Evolutionary conservation across 1,140 invertebrate species (phyloP).

Genomic region (Zaprionus kolodkinae): DNA sequence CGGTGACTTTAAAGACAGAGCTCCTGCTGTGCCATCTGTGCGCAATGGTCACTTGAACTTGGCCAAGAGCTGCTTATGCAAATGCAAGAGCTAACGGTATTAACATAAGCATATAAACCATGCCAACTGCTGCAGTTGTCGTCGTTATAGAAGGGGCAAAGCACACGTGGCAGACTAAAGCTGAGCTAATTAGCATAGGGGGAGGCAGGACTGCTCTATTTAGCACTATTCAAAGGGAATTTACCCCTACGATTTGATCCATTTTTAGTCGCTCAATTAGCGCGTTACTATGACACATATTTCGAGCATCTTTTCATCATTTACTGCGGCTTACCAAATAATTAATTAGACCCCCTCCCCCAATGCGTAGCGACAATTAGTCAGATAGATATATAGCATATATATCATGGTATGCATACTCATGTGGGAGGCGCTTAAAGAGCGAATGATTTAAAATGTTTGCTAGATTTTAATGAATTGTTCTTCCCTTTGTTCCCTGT

Average conservation of each 20-base stretch:
- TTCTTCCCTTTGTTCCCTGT: background rate
- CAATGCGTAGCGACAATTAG: conserved; percentile 42
- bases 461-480: conserved; percentile 40
- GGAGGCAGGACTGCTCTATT: background rate
- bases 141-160: background rate
- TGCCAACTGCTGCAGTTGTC: background rate
- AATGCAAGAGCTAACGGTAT: conserved; percentile 5
- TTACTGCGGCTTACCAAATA: background rate
- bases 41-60: background rate
- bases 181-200: background rate
- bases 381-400: conserved; percentile 11
- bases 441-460: conserved; percentile 31
- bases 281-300: background rate
- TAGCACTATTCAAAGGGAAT: background rate
- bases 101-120: background rate
- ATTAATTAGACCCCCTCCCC: conserved; percentile 26
- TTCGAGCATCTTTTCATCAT: background rate
- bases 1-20: background rate
- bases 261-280: no score
- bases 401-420: background rate
- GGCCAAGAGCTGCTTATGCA: background rate
- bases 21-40: background rate
- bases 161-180: background rate
- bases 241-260: background rate
- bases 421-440: conserved; percentile 12